Evolutionary conservation across 2,797 vertebrate genomes (phyloP), one percentile per base, ranked within the genome.

Genomic region (Darevskia nairensis): DNA sequence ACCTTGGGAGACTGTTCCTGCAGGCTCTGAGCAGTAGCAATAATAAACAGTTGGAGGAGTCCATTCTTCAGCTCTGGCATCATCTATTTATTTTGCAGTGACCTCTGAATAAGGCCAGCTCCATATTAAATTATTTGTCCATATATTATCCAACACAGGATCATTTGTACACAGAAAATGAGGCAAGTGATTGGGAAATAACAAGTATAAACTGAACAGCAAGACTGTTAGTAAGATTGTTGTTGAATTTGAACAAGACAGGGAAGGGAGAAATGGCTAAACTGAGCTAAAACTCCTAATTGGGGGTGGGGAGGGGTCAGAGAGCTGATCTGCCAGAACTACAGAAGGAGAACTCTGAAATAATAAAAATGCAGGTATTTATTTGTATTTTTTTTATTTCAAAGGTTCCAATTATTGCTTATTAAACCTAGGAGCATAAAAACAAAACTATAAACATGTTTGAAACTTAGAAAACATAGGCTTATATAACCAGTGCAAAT

Each of bases 161-260:
- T 77, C 23, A 68, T 76, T 39, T 85, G 71, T 27, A 32, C 23
- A 35, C 41, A 84, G 87, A 72, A 89, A 74, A 35, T 74, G 82
- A 68, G 69, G 55, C 71, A 46, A 66, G 46, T 66, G 46, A 80
- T 44, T 27, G 50, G 66, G 75, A 72, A 79, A 61, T 76, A 81
- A 35, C 39, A 64, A 81, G 44, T 55, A 77, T 15, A 8, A 32
- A 55, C n/a, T 1, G 41, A 4, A 0, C 19, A 8, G 59, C 44
- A 55, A 29, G 4, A 4, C 61, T 85, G 74, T 3, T 4, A 1
- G 21, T 27, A 79, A 75, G 32, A 59, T 61, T 4, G 71, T 8
- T 19, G 39, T 29, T 1, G 35, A 9, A 80, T 86, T 71, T 88
- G 32, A 68, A 80, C 32, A n/a, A 46, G 61, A 1, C 2, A 4